Evolutionary conservation across 2,888 invertebrate genomes (phyloP).

Genomic region (Deilephila porcellus): DNA sequence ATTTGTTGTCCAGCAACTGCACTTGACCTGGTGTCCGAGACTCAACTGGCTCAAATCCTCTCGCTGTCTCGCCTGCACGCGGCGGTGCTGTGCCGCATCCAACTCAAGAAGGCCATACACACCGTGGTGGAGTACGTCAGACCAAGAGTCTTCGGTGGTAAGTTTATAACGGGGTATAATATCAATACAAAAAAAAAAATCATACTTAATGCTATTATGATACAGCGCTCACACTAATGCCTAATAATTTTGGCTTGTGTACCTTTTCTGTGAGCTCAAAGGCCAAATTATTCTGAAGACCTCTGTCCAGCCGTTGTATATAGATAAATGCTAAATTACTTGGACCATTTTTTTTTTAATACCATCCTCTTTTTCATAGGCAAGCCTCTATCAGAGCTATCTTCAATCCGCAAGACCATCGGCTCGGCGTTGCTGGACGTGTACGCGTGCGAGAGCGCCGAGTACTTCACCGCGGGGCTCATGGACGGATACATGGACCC

Average conservation of each 20-base stretch:
- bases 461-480: slow-evolving; percentile 92
- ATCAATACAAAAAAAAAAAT: too few relatives aligned
- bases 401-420: slow-evolving; percentile 63
- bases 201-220: too few relatives aligned
- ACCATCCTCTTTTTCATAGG: slow-evolving; percentile 49
- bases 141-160: slow-evolving; percentile 62
- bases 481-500: slow-evolving; percentile 91
- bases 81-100: slow-evolving; percentile 59
- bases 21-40: slow-evolving; percentile 53
- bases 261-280: too few relatives aligned
- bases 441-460: slow-evolving; percentile 94
- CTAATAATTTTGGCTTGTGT: too few relatives aligned
- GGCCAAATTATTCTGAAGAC: too few relatives aligned
- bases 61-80: slow-evolving; percentile 65
- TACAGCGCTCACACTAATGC: too few relatives aligned
- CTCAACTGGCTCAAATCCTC: slow-evolving; percentile 53
- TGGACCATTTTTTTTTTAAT: not conserved
- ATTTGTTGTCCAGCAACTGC: slow-evolving; percentile 56
- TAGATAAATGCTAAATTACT: too few relatives aligned
- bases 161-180: slow-evolving; percentile 35
- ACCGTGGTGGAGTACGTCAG: slow-evolving; percentile 57
- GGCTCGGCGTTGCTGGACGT: slow-evolving; percentile 87
- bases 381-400: slow-evolving; percentile 63
- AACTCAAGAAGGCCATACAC: slow-evolving; percentile 55
- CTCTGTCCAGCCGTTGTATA: too few relatives aligned